phyloP scores from a whole-genome alignment of 2,797 vertebrate species.

The Danio jaintianensis region DNA sequence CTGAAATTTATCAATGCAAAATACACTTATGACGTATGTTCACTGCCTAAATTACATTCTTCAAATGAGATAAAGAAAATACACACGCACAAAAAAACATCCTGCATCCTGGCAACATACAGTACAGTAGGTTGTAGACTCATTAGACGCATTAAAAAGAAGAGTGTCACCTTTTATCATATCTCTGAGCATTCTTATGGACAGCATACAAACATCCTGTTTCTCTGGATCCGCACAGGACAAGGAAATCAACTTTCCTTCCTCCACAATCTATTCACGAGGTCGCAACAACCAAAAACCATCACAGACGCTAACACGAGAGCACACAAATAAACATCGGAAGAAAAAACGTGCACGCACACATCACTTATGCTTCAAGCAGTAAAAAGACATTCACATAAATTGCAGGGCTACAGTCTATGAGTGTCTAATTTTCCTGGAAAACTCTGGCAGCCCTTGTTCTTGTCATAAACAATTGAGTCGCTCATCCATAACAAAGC shows the following conservation, averaged over 20 bases:
- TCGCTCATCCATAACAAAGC: conserved; percentile 33
- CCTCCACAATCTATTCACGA: conserved; percentile 63
- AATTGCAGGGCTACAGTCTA: conserved; percentile 40
- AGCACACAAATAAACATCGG: conserved; percentile 8
- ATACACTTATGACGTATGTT: conserved; percentile 7
- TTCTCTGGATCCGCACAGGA: conserved; percentile 69
- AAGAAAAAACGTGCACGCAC: conserved; percentile 9
- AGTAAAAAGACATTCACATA: conserved; percentile 13
- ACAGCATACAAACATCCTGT: conserved; percentile 76
- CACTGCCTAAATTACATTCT: neutral
- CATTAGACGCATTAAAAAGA: conserved; percentile 28
- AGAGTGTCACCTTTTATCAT: conserved; percentile 50
- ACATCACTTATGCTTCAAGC: neutral
- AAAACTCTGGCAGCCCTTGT: neutral
- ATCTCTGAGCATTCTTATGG: conserved; percentile 50
- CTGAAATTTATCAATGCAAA: neutral
- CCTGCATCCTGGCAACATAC: conserved; percentile 53
- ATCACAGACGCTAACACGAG: conserved; percentile 39
- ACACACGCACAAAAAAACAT: conserved; percentile 53
- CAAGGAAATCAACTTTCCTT: conserved; percentile 77
- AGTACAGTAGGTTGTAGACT: conserved; percentile 19
- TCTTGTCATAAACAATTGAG: conserved; percentile 24
- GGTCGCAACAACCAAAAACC: conserved; percentile 23
- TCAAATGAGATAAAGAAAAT: conserved; percentile 36
- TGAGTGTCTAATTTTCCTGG: conserved; percentile 26